Percentiles rank a stretch among this genome's conserved stretches.
Evolutionary conservation across 2,113 vertebrate species (phyloP).

Genomic region (Hydrolagus affinis): DNA sequence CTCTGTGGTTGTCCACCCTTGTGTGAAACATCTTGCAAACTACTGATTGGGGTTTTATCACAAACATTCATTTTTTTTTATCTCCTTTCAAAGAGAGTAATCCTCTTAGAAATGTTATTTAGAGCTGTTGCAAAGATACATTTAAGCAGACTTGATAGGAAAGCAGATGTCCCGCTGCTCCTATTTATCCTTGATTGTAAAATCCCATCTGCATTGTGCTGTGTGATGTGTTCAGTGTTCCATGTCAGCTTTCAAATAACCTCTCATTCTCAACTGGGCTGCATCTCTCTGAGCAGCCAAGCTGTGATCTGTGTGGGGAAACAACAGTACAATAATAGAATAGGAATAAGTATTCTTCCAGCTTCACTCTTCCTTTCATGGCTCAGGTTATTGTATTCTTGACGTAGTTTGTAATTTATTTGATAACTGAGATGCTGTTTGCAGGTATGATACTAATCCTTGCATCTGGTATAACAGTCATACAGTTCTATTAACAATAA

Average conservation of each 20-base stretch:
- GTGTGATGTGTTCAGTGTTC: constrained; percentile 22
- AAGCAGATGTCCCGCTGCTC: background rate
- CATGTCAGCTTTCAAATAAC: constrained; percentile 5
- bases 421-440: too few species aligned
- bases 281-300: background rate
- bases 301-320: background rate
- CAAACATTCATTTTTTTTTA: constrained; percentile 9
- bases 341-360: background rate
- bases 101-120: background rate
- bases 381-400: background rate
- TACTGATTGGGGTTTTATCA: background rate
- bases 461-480: too few species aligned
- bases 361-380: background rate
- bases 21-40: background rate
- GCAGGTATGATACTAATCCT: too few species aligned
- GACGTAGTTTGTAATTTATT: background rate
- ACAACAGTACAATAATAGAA: background rate
- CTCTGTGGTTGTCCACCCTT: background rate
- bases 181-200: background rate
- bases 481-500: too few species aligned
- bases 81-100: background rate
- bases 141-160: background rate
- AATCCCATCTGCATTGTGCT: background rate
- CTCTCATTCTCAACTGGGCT: background rate
- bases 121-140: background rate